Base-by-base conservation (phyloP, 2,888 invertebrate genomes). In the Tipula helvola region DNA sequence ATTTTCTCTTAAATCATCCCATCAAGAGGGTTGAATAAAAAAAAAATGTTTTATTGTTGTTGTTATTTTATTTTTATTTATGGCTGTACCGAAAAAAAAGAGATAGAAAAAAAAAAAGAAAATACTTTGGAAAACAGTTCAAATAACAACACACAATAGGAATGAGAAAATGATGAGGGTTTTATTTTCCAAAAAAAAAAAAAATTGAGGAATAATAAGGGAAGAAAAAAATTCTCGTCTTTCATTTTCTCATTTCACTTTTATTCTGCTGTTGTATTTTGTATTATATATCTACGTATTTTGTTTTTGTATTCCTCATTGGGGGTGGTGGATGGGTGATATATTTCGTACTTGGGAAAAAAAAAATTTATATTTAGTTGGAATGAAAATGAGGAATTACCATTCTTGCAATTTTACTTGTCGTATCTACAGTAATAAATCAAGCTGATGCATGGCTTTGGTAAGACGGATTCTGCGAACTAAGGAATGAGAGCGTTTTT, bases 371-470 rank as follows among this genome's bases (percentile, higher is more conserved):
- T 52, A n/a, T 52, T 39, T 16, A n/a, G n/a, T n/a, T 36, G 84
- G 84, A 84, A 84, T 84, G 84, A 39, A 41, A 41, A 84, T 84
- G 84, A 84, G 41, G 84, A 84, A 87, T 52, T 88, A 88, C 87
- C 87, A 88, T 88, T 88, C 88, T 88, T 88, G 88, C 88, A 88
- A 88, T 88, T 88, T 88, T 87, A 87, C 88, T 84, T 88, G 88
- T 88, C 88, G 88, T 88, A 88, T 88, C 88, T 88, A 86, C 71
- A 42, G 57, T 86, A 87, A 88, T 88, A 88, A 88, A 88, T 88
- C 88, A 88, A 88, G 88, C 88, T 88, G 88, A 88, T 88, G 88
- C 88, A 88, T 88, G 88, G 88, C 88, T 87, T 88, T 88, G 87
- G 88, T 87, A 88, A 88, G 88, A 88, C 88, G 87, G 88, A 88